Percentiles rank a stretch among this genome's conserved stretches.
These are phyloP conservation scores for Eledone cirrhosa DNA, from an alignment of 2,888 invertebrate species.

Conservation along the genomic window DNA sequence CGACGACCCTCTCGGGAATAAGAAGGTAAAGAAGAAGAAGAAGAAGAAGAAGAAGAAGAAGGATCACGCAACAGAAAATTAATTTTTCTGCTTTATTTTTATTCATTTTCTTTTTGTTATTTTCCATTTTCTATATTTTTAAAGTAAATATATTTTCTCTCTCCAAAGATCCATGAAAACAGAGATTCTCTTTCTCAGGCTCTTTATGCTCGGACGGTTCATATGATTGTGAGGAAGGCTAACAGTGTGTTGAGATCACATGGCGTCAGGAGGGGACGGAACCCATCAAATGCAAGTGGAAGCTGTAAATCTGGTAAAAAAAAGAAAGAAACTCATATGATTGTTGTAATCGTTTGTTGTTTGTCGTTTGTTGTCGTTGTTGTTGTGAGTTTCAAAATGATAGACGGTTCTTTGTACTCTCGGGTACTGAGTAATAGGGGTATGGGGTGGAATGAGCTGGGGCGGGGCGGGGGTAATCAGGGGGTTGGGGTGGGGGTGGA, in stretches of 20 bases:
- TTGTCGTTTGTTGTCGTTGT: too few species aligned
- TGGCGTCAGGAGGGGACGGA: neutral
- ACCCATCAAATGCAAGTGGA: slow-evolving; percentile 31
- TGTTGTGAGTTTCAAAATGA: too few species aligned
- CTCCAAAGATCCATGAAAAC: slow-evolving; percentile 79
- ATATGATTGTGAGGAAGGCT: slow-evolving; percentile 90
- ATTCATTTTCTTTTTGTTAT: too few species aligned
- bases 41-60: neutral
- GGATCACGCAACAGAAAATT: neutral
- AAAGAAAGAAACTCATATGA: slow-evolving; percentile 84
- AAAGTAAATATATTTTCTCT: too few species aligned
- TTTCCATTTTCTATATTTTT: too few species aligned
- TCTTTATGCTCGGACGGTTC: slow-evolving; percentile 91
- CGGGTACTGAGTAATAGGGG: too few species aligned
- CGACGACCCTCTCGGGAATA: too few species aligned
- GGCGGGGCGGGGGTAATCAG: too few species aligned
- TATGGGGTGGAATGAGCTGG: too few species aligned
- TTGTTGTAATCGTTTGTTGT: too few species aligned
- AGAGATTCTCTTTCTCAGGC: slow-evolving; percentile 90
- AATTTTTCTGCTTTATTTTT: neutral
- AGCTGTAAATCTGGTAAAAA: slow-evolving; percentile 74
- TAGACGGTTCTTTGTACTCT: too few species aligned
- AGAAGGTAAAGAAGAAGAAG: neutral
- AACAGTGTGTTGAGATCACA: slow-evolving; percentile 78
- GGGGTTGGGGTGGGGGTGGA: neutral